Percentiles rank a stretch among this genome's conserved stretches.
Conservation (phyloP, 2,113 vertebrate genomes). For the Labeo rohita region DNA sequence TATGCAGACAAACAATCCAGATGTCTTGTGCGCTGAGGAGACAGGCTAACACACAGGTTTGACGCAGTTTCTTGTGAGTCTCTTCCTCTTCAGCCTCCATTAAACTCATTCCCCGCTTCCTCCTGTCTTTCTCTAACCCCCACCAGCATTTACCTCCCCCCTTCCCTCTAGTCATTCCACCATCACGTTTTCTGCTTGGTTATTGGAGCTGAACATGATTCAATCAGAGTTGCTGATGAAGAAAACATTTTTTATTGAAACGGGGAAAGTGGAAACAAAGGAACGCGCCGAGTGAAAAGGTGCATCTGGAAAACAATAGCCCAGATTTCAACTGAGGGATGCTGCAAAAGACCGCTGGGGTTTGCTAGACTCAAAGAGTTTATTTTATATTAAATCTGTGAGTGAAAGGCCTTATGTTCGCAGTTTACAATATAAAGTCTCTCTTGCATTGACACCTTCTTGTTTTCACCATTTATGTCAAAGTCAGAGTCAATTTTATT, state of each 20-base stretch:
- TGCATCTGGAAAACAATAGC: constrained; percentile 35
- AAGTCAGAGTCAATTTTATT: not conserved
- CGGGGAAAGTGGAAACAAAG: constrained; percentile 48
- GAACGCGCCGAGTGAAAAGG: constrained; percentile 29
- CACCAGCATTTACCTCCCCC: constrained; percentile 45
- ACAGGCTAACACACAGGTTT: not conserved
- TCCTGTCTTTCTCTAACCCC: constrained; percentile 13
- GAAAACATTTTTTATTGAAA: constrained; percentile 54
- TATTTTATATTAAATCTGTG: constrained; percentile 31
- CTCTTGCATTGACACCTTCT: not conserved
- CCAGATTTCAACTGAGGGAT: constrained; percentile 10
- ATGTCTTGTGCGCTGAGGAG: constrained; percentile 9
- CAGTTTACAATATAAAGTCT: constrained; percentile 9
- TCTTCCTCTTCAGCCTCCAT: constrained; percentile 37
- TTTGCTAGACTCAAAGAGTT: not conserved
- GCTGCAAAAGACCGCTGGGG: not conserved
- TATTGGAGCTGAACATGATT: constrained; percentile 62
- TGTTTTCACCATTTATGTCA: constrained; percentile 17
- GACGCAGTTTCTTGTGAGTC: not conserved
- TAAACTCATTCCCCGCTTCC: constrained; percentile 21
- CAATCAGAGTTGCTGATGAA: constrained; percentile 59
- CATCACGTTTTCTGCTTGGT: constrained; percentile 54
- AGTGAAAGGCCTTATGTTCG: constrained; percentile 22
- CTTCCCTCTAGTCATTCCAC: constrained; percentile 23
- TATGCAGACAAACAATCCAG: not conserved